Base-by-base conservation (phyloP, 2,888 invertebrate genomes). In the Gibbula magus region DNA sequence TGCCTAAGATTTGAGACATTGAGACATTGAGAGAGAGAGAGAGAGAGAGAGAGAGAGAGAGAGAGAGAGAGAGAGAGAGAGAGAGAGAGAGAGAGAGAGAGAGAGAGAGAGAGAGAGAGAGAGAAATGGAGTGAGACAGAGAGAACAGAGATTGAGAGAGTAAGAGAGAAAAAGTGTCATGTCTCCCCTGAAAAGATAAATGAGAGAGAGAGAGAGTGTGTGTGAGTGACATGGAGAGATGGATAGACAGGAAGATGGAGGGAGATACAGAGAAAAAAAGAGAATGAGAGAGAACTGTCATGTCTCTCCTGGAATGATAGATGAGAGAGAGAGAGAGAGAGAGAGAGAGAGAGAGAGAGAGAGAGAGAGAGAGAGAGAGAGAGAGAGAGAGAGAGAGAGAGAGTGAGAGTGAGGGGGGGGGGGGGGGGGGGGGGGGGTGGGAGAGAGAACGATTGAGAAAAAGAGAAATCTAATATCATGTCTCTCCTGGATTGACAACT, bases 171-270 rank as follows among this genome's bases (percentile, higher is more conserved):
- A 45, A n/a, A 10, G 13, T 18, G 20, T n/a, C 18, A 66, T 13
- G 22, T 13, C 10, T 16, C 10, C 18, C 16, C 16, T 8, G 70
- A 18, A 70, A 16, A 10, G 51, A 0, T 32, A 16, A 73, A 0
- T 35, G 74, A 74, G n/a, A 74, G 74, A 45, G 51, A 75, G 54
- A 75, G 75, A 75, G 25, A 20, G 75, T n/a, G 25, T 22, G 75
- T n/a, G 20, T 51, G 75, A 52, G 29, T 51, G 52, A 52, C 16
- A 75, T 53, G 29, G 32, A 75, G 75, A 52, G 32, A 67, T 5
- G 32, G 35, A 45, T 7, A 45, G 45, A 10, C 1, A 13, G 45
- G 45, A 45, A 8, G 35, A 8, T 5, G 35, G 35, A 8, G 3
- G 3, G 35, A 35, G 35, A 35, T 3, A 35, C 3, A 5, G 35